These are phyloP conservation scores for Ryuthela nishihirai DNA, from an alignment of 2,888 invertebrate species.

Conservation along the genomic window DNA sequence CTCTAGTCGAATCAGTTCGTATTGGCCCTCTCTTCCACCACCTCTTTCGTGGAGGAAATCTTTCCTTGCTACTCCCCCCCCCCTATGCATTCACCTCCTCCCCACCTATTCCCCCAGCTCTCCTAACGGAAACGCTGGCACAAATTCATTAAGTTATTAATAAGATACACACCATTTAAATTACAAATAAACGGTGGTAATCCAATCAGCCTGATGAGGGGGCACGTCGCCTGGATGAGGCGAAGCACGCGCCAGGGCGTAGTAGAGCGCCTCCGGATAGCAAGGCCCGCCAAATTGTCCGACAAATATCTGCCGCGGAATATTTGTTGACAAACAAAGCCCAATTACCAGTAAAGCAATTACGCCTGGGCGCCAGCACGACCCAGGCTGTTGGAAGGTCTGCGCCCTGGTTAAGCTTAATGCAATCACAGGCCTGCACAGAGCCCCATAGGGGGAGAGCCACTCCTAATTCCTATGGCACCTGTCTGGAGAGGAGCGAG, in stretches of 20 bases:
- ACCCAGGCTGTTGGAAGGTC: slow-evolving; percentile 29
- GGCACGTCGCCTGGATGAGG: slow-evolving; percentile 22
- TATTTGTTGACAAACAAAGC: slow-evolving; percentile 42
- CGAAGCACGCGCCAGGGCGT: background rate
- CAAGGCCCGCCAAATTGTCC: slow-evolving; percentile 36
- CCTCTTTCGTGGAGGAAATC: no score
- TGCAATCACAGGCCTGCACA: slow-evolving; percentile 39
- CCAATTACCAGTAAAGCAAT: slow-evolving; percentile 41
- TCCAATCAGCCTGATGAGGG: slow-evolving; percentile 37
- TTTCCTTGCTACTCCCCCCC: no score
- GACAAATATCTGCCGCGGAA: slow-evolving; percentile 39
- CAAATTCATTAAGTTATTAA: slow-evolving; percentile 42
- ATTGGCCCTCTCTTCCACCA: no score
- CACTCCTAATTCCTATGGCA: slow-evolving; percentile 33
- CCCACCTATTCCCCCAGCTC: slow-evolving; percentile 3
- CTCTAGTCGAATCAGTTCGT: no score
- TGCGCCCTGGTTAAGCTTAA: slow-evolving; percentile 39
- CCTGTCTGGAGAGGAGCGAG: slow-evolving; percentile 4
- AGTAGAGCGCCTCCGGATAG: slow-evolving; percentile 13
- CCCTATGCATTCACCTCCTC: no score
- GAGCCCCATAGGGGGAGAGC: slow-evolving; percentile 26
- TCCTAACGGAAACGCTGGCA: slow-evolving; percentile 1
- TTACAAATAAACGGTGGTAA: slow-evolving; percentile 41
- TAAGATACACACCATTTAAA: slow-evolving; percentile 43
- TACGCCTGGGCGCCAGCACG: slow-evolving; percentile 24